Percentiles rank a stretch among this genome's conserved stretches.
These are phyloP conservation scores for Palaemon carinicauda DNA, from an alignment of 1,140 invertebrate species.

Conservation along the genomic window DNA sequence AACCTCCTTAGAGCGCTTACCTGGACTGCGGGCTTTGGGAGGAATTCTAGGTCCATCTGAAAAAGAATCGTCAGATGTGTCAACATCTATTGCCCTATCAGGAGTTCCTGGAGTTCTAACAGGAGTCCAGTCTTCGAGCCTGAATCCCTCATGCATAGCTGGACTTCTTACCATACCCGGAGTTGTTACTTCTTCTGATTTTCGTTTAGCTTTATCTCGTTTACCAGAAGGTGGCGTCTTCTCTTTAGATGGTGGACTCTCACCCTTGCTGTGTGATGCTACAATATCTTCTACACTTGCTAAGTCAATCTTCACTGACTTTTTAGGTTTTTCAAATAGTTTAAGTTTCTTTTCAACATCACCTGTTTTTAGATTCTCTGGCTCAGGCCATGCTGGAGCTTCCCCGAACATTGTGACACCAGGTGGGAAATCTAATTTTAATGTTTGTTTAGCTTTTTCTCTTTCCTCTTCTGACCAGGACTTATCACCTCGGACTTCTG, in stretches of 20 bases:
- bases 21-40: conserved; percentile 51
- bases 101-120: conserved; percentile 61
- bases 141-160: conserved; percentile 65
- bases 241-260: conserved; percentile 5
- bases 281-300: conserved; percentile 13
- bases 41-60: conserved; percentile 44
- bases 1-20: conserved; percentile 45
- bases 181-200: conserved; percentile 62
- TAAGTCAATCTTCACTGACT: conserved; percentile 49
- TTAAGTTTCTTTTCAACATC: conserved; percentile 51
- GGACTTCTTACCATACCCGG: conserved; percentile 64
- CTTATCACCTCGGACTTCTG: conserved; percentile 15
- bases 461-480: conserved; percentile 71
- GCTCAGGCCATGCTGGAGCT: conserved; percentile 36
- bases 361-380: conserved; percentile 33
- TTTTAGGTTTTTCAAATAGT: conserved; percentile 59
- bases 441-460: conserved; percentile 73
- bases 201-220: conserved; percentile 59
- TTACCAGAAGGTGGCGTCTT: background rate
- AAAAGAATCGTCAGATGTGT: conserved; percentile 57
- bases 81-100: conserved; percentile 51
- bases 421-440: conserved; percentile 73
- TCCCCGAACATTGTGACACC: conserved; percentile 63
- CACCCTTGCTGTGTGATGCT: background rate
- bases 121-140: conserved; percentile 66